These are phyloP conservation scores for Poecilia picta DNA, from an alignment of 2,797 vertebrate genomes.

Conservation along the genomic window DNA sequence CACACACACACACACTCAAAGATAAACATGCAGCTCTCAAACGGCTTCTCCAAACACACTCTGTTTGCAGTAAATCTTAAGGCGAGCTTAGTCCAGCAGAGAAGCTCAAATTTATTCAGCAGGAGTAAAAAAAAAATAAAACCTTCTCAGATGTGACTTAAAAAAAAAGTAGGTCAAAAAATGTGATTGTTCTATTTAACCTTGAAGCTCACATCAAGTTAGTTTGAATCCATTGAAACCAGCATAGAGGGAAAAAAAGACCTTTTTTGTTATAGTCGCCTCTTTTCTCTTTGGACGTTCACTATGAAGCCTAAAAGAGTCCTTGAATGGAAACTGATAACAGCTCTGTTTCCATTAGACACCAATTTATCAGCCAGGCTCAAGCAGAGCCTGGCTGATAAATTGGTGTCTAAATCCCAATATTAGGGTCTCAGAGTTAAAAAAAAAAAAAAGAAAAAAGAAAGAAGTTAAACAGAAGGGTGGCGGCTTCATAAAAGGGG, in stretches of 20 bases:
- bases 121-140: slow-evolving; percentile 28
- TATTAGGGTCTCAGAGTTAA: slow-evolving; percentile 29
- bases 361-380: no score
- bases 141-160: slow-evolving; percentile 17
- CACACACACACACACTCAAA: slow-evolving; percentile 20
- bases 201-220: slow-evolving; percentile 13
- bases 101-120: slow-evolving; percentile 33
- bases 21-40: slow-evolving; percentile 30
- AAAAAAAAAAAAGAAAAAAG: background rate
- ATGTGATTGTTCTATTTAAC: slow-evolving; percentile 32
- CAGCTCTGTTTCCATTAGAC: slow-evolving; percentile 24
- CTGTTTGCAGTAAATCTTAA: slow-evolving; percentile 30
- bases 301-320: slow-evolving; percentile 35
- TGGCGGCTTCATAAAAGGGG: slow-evolving; percentile 34
- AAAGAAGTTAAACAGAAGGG: background rate
- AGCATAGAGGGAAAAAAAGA: background rate
- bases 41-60: slow-evolving; percentile 35
- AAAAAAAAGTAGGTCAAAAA: slow-evolving; percentile 15
- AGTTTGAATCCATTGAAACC: slow-evolving; percentile 40
- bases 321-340: slow-evolving; percentile 44
- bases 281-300: slow-evolving; percentile 39
- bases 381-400: slow-evolving; percentile 43
- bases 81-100: slow-evolving; percentile 28
- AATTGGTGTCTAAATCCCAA: slow-evolving; percentile 35
- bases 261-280: slow-evolving; percentile 29